Evolutionary conservation across 2,888 invertebrate species (phyloP), one percentile per base, ranked within the genome.

Genomic region (Embidobia sp.): DNA sequence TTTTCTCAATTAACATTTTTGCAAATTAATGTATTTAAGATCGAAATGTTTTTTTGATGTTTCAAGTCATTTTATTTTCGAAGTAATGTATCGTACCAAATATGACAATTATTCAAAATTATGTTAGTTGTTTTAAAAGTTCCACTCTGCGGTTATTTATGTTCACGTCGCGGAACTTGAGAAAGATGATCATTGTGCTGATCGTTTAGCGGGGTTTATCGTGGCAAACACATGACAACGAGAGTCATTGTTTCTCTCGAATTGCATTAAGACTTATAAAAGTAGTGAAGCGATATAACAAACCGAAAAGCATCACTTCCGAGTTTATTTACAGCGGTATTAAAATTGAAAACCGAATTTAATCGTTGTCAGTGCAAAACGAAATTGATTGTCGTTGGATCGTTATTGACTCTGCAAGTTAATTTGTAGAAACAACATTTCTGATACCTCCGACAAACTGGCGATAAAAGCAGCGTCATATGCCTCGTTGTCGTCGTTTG

Each of bases 171-270:
- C 64, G 55, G 57, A 73, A 64, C 72, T 57, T 27, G 53, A 63
- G 72, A 57, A 73, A 73, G 72, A 73, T 64, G 63, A 73, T 72
- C 69, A 40, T 46, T 35, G 40, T 49, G 57, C 64, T 64, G 64
- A 57, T 73, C 64, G 35, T 73, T 63, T 73, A 73, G 63, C 57
- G 61, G 22, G 48, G 15, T 15, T 72, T 63, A 72, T 72, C 69
- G 31, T 26, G 16, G 48, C 26, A 19, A 61, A 46, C 33, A 27
- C 26, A 64, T 57, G 31, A 11, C 19, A 61, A 57, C 22, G 33
- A 40, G 37, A 61, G 46, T 72, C 55, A 55, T 63, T 72, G 72
- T 63, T 72, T 63, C 55, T 37, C 53, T 46, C 10, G 55, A 40
- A 69, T 66, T 37, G 44, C 27, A 51, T 46, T 70, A 63, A 55